These are phyloP conservation scores for Malurus leucopterus DNA, from an alignment of 2,797 vertebrate genomes.

Conservation along the genomic window DNA sequence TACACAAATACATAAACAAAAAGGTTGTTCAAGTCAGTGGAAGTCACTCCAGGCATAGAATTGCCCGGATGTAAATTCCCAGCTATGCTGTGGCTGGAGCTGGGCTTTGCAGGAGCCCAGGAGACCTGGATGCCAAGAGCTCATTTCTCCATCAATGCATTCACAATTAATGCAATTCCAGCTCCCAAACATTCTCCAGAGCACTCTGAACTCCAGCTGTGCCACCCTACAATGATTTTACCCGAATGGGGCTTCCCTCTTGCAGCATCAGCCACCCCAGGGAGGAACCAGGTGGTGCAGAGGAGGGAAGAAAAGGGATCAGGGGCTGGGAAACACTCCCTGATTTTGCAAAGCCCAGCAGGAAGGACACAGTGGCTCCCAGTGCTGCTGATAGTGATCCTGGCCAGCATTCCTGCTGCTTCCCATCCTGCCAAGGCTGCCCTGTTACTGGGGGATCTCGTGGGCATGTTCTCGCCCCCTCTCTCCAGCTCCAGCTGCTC, in stretches of 20 bases:
- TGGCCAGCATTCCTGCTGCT: background rate
- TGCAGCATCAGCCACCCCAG: background rate
- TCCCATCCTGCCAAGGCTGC: background rate
- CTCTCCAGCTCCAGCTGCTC: conserved; percentile 31
- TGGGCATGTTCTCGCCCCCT: background rate
- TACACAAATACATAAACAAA: background rate
- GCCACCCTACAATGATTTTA: background rate
- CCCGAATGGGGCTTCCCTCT: accelerated
- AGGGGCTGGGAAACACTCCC: background rate
- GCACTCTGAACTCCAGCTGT: background rate
- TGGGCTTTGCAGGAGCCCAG: background rate
- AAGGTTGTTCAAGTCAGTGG: background rate
- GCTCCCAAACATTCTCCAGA: background rate
- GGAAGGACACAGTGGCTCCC: background rate
- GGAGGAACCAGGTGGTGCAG: background rate
- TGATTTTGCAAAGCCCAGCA: background rate
- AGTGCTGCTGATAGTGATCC: accelerated
- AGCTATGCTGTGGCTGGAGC: background rate
- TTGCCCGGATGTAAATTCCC: background rate
- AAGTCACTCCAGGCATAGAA: background rate
- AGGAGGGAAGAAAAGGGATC: background rate
- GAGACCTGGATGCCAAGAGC: background rate
- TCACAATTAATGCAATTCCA: background rate
- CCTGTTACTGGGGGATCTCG: background rate
- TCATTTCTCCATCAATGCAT: background rate